These are phyloP conservation scores for Graptemys geographica DNA, from an alignment of 2,797 vertebrate genomes.

Conservation along the genomic window DNA sequence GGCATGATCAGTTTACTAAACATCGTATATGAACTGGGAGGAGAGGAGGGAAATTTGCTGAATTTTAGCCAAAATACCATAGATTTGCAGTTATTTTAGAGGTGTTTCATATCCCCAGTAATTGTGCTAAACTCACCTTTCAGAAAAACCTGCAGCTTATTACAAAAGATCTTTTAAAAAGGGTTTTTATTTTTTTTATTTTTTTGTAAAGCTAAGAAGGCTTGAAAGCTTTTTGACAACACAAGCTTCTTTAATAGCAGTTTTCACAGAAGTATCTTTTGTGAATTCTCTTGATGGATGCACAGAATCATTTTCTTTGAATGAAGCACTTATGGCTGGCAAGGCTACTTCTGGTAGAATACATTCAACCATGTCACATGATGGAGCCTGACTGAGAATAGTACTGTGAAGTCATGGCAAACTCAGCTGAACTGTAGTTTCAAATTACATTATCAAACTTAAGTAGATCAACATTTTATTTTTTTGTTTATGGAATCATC, in stretches of 20 bases:
- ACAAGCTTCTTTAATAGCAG: constrained; percentile 24
- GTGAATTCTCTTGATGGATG: constrained; percentile 10
- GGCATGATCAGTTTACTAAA: neutral
- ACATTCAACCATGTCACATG: neutral
- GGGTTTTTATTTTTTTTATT: constrained; percentile 7
- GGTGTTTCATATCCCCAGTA: neutral
- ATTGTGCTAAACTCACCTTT: neutral
- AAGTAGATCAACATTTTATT: neutral
- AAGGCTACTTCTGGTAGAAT: neutral
- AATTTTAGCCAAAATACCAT: neutral
- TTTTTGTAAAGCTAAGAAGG: constrained; percentile 24
- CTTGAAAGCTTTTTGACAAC: constrained; percentile 40
- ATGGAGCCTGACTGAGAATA: neutral
- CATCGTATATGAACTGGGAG: neutral
- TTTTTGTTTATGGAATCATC: neutral
- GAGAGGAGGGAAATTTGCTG: neutral
- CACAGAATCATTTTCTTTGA: neutral
- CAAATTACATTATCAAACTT: neutral
- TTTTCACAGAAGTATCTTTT: constrained; percentile 11
- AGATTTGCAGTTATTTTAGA: neutral
- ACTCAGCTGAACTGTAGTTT: neutral
- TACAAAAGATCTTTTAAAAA: constrained; percentile 40
- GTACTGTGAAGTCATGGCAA: neutral
- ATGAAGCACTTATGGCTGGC: neutral
- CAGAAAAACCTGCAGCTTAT: neutral